A percentile compares a stretch with the other conserved stretches of the same genome.
Evolutionary conservation across 2,888 invertebrate genomes (phyloP).

Genomic region (Lydus trimaculatus): DNA sequence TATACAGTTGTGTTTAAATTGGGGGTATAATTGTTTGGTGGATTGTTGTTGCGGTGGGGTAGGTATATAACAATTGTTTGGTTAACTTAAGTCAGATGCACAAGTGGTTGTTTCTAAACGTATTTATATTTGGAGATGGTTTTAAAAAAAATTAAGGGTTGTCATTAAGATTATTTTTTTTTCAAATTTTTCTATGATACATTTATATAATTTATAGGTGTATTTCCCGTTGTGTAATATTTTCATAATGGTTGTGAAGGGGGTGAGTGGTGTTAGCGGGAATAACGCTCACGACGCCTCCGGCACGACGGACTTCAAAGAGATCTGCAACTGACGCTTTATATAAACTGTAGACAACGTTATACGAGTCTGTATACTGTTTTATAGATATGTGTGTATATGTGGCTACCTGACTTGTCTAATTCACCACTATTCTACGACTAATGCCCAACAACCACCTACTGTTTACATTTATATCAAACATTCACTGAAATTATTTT

Average conservation of each 20-base stretch:
- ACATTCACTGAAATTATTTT: neutral
- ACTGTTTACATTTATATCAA: slow-evolving; percentile 2
- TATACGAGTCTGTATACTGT: slow-evolving; percentile 25
- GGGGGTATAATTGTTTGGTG: slow-evolving; percentile 7
- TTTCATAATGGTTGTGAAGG: slow-evolving; percentile 20
- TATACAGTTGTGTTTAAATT: neutral
- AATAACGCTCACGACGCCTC: slow-evolving; percentile 42
- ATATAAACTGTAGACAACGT: slow-evolving; percentile 45
- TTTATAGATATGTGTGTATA: slow-evolving; percentile 18
- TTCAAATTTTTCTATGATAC: neutral
- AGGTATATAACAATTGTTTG: slow-evolving; percentile 31
- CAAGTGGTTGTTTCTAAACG: slow-evolving; percentile 53
- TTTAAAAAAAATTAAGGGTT: no score
- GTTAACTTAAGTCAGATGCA: slow-evolving; percentile 59
- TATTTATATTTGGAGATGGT: neutral
- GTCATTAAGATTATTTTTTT: neutral
- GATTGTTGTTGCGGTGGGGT: slow-evolving; percentile 14
- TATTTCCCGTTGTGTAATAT: slow-evolving; percentile 22
- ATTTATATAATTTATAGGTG: neutral
- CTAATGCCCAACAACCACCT: slow-evolving; percentile 22
- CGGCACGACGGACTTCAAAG: slow-evolving; percentile 48
- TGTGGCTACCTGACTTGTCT: slow-evolving; percentile 43
- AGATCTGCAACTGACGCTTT: slow-evolving; percentile 51
- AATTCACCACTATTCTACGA: slow-evolving; percentile 37
- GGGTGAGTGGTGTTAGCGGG: slow-evolving; percentile 26